Base-by-base conservation (phyloP, 1,140 invertebrate genomes). In the Scaptomyza montana region DNA sequence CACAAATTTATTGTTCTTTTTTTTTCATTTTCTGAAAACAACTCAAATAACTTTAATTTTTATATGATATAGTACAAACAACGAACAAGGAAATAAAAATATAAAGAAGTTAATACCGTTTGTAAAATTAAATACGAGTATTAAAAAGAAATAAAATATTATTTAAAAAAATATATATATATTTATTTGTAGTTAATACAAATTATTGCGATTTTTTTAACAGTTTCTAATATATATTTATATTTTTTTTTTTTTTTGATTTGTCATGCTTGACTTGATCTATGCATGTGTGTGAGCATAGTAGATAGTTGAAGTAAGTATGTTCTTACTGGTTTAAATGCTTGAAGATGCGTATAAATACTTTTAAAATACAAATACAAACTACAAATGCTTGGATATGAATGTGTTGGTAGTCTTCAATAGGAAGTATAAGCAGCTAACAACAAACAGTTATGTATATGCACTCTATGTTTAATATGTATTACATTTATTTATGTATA, bases 341-440 rank as follows among this genome's bases (percentile, higher is more conserved):
- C 56, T 68, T 55, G 36, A 49, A 65, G 46, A 71, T 53, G 67
- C 46, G 45, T 43, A 41, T 67, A 55, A 54, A 61, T 68, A 61
- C 30, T 60, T 43, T 73, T 66, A 60, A 73, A 67, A 76, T 77
- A 73, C 63, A 68, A 77, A 60, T 74, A 70, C 72, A 70, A 69
- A 68, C 72, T 70, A 76, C 68, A 79, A 77, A 77, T 79, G 77
- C 77, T 77, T 74, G 70, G 77, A 79, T 77, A 79, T 79, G 76
- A 76, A 78, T 78, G 76, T 78, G 74, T 86, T 71, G 56, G 61
- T 73, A 82, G 74, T 87, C 82, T 87, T 87, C 82, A 87, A 89
- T 87, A 87, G 82, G 82, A 87, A 87, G 82, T 89, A 77, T 77
- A 89, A 89, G 84, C 84, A 84, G 84, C 84, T 89, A 89, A 89